Conservation (phyloP, 1,140 invertebrate species). For the Drosophila aff. region DNA sequence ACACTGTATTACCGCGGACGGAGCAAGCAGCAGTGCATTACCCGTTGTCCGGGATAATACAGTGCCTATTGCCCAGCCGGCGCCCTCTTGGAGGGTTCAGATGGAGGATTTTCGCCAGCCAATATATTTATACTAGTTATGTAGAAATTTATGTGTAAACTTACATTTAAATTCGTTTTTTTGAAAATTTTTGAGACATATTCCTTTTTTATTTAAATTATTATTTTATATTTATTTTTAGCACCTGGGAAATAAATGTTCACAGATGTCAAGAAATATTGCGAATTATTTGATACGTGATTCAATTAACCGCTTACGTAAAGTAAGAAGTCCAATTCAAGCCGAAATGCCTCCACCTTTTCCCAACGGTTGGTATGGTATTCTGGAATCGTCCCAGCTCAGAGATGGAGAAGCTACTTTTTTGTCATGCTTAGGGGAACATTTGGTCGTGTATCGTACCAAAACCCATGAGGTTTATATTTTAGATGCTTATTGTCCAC, state of each 20-base stretch:
- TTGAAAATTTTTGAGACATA: no score
- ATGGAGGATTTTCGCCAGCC: no score
- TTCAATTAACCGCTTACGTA: conserved; percentile 63
- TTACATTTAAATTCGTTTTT: no score
- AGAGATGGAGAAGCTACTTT: conserved; percentile 87
- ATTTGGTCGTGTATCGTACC: conserved; percentile 91
- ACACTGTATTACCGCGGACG: no score
- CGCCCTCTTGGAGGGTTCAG: no score
- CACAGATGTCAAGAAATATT: background rate
- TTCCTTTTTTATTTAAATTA: no score
- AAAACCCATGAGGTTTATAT: conserved; percentile 88
- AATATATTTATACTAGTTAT: no score
- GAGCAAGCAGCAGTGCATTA: no score
- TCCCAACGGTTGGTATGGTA: conserved; percentile 95
- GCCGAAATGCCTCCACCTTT: conserved; percentile 91
- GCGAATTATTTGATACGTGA: conserved; percentile 35
- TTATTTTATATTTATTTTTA: background rate
- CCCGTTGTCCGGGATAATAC: no score
- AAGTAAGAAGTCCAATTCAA: conserved; percentile 82
- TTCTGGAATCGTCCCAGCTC: conserved; percentile 90
- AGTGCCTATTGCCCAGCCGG: no score
- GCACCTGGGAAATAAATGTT: background rate
- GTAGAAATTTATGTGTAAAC: no score
- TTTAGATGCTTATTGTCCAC: conserved; percentile 95
- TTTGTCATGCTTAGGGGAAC: conserved; percentile 90